Conservation (phyloP, 1,140 invertebrate genomes). For the Drosophila burlai region DNA sequence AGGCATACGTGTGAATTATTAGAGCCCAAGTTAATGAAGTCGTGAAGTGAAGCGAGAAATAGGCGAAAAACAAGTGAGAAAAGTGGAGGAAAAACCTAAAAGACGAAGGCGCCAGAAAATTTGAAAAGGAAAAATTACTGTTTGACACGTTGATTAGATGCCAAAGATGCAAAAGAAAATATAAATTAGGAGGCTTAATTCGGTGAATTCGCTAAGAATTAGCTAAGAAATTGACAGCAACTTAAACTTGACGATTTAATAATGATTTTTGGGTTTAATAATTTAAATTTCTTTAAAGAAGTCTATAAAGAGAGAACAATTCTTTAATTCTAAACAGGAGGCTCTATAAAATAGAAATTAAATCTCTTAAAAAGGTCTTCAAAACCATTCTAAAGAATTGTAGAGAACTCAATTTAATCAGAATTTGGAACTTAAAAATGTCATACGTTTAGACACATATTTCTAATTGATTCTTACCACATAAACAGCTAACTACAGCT, state of each 20-base stretch:
- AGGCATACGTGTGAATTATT: slow-evolving; percentile 61
- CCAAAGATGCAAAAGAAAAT: not conserved
- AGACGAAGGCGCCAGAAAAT: not conserved
- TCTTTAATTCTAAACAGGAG: no score
- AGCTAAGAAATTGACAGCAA: not conserved
- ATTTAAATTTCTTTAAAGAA: not conserved
- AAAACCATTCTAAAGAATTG: not conserved
- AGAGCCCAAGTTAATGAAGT: slow-evolving; percentile 63
- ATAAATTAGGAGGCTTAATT: slow-evolving; percentile 1
- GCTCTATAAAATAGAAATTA: not conserved
- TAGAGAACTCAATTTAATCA: not conserved
- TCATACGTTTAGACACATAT: no score
- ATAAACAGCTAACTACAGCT: not conserved
- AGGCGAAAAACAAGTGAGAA: not conserved
- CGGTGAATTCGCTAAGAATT: not conserved
- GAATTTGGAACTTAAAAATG: not conserved
- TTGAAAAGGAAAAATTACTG: slow-evolving; percentile 21
- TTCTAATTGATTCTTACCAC: no score
- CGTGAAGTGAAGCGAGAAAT: slow-evolving; percentile 24
- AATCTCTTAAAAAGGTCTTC: not conserved
- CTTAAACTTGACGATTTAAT: not conserved
- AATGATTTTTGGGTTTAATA: not conserved
- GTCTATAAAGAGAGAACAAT: not conserved
- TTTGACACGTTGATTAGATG: slow-evolving; percentile 45
- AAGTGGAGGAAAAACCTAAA: not conserved